phyloP scores from a whole-genome alignment of 2,113 vertebrate genomes.

The Himantopus leucocephalus region DNA sequence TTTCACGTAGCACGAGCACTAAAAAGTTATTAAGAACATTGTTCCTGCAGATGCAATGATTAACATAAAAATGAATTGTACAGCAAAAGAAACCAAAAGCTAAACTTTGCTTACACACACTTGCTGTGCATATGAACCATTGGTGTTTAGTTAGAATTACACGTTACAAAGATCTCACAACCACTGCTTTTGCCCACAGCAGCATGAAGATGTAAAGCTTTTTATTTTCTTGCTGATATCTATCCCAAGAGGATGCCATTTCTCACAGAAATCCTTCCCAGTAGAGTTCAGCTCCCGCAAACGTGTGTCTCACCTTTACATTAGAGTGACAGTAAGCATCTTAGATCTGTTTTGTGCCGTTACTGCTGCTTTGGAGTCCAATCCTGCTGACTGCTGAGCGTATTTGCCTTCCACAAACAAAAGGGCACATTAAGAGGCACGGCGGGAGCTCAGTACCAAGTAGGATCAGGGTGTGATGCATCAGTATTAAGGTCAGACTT shows the following conservation, averaged over 20 bases:
- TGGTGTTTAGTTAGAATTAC: not conserved
- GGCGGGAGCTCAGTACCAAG: not conserved
- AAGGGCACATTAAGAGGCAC: not conserved
- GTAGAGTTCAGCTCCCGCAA: not conserved
- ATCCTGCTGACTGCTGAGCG: not conserved
- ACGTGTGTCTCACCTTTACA: not conserved
- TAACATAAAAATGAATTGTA: not conserved
- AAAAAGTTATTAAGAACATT: not conserved
- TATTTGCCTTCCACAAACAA: fast-evolving
- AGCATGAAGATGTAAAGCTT: not conserved
- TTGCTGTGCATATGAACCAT: fast-evolving
- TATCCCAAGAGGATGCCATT: not conserved
- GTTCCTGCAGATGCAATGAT: not conserved
- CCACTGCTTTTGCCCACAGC: not conserved
- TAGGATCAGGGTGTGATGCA: not conserved
- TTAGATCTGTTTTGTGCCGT: not conserved
- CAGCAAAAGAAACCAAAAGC: not conserved
- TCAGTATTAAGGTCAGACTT: slow-evolving; percentile 28
- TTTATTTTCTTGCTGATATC: not conserved
- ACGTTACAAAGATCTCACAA: not conserved
- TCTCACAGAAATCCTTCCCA: not conserved
- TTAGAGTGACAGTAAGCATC: not conserved
- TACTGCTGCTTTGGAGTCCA: not conserved
- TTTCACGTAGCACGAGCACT: fast-evolving
- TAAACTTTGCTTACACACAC: not conserved